Conservation (phyloP, 2,888 invertebrate genomes). For the Exocentrus adspersus region DNA sequence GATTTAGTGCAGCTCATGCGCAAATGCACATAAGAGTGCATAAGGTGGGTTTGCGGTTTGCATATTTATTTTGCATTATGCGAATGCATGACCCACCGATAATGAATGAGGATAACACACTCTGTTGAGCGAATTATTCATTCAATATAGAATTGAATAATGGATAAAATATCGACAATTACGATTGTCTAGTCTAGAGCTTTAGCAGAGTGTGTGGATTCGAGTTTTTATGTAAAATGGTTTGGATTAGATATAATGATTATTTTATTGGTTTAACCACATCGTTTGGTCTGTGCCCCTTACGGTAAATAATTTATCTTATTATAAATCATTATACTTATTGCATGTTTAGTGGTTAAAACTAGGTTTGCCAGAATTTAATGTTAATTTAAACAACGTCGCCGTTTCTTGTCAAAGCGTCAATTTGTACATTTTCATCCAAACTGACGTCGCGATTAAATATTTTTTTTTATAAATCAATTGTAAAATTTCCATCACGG, state of each 20-base stretch:
- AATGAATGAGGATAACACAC: too few relatives aligned
- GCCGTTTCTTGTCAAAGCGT: constrained; percentile 23
- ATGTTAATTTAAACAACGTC: constrained; percentile 28
- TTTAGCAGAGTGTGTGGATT: neutral
- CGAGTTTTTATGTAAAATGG: constrained; percentile 13
- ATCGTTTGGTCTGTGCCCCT: constrained; percentile 20
- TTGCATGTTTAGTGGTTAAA: constrained; percentile 29
- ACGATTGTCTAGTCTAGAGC: too few relatives aligned
- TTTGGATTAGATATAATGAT: constrained; percentile 18
- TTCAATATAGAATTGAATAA: too few relatives aligned
- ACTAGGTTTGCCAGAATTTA: constrained; percentile 27
- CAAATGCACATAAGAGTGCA: neutral
- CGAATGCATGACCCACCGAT: too few relatives aligned
- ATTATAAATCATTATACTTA: constrained; percentile 26
- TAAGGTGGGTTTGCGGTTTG: too few relatives aligned
- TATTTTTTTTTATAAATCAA: neutral
- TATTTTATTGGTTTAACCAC: constrained; percentile 7
- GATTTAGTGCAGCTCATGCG: neutral
- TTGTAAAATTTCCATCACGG: neutral
- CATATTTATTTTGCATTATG: too few relatives aligned
- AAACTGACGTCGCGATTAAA: constrained; percentile 12
- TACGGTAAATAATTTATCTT: constrained; percentile 27
- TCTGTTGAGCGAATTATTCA: too few relatives aligned
- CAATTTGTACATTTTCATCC: neutral
- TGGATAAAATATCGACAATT: too few relatives aligned